Conservation (phyloP, 30 jellyfish, hydroid and myxozoan genomes). For the Morbakka virulenta region DNA sequence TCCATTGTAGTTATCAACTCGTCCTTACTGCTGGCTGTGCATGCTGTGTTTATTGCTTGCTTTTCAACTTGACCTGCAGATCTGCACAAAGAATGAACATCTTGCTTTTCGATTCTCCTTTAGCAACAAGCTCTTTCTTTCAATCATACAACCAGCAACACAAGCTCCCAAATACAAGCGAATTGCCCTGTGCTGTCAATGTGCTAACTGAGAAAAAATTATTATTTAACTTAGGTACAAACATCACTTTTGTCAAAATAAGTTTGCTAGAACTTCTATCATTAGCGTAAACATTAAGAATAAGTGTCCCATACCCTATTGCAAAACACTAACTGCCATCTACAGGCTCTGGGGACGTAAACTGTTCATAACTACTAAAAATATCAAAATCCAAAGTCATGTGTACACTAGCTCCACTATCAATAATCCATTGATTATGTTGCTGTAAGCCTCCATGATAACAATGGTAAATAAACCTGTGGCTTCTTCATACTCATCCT, state of each 20-base stretch:
- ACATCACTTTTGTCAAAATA: neutral
- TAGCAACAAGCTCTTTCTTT: neutral
- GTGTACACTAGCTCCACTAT: neutral
- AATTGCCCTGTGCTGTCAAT: neutral
- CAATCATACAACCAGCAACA: neutral
- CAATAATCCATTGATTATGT: neutral
- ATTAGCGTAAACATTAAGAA: neutral
- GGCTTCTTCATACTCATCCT: neutral
- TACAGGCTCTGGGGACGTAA: neutral
- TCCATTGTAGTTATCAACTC: too few relatives aligned
- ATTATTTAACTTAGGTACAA: neutral
- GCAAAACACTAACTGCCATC: neutral
- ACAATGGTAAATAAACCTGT: neutral
- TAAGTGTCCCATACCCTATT: neutral
- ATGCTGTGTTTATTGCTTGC: neutral
- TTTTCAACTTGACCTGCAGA: neutral
- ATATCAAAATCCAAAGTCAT: neutral
- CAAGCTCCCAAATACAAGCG: neutral
- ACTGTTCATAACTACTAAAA: too few relatives aligned
- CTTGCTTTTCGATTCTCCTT: neutral
- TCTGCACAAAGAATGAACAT: neutral
- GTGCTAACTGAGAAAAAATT: neutral
- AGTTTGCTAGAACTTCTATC: neutral
- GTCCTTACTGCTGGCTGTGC: constrained; percentile 38
- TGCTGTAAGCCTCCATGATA: neutral